Conservation (phyloP, 2,888 invertebrate genomes). For the Cheilosia soror region DNA sequence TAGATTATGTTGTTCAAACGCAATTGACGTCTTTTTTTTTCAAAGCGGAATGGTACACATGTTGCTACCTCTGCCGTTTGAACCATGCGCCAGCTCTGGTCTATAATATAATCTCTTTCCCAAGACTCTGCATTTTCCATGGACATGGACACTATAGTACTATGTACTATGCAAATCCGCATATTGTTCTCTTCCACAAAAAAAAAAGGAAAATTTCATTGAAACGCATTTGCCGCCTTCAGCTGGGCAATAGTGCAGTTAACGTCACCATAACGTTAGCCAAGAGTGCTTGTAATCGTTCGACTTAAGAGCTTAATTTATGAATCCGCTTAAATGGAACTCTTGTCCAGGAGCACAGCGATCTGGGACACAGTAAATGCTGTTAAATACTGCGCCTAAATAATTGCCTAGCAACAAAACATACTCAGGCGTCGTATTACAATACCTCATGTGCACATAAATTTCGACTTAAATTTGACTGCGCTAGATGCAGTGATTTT, state of each 20-base stretch:
- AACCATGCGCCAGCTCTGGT: not conserved
- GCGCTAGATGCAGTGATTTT: conserved; percentile 43
- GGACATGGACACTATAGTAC: not conserved
- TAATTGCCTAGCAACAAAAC: conserved; percentile 46
- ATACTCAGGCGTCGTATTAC: conserved; percentile 21
- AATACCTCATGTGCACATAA: conserved; percentile 38
- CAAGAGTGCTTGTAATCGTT: conserved; percentile 49
- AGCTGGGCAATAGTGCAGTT: conserved; percentile 33
- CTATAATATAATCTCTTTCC: conserved; percentile 6
- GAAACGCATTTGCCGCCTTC: conserved; percentile 56
- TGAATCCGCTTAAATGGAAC: conserved; percentile 56
- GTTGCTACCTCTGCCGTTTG: conserved; percentile 10
- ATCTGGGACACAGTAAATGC: conserved; percentile 26
- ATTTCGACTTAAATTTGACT: conserved; percentile 41
- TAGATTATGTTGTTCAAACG: conserved; percentile 35
- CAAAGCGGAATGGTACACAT: not conserved
- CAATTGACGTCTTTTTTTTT: conserved; percentile 29
- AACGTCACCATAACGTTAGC: conserved; percentile 51
- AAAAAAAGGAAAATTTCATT: not conserved
- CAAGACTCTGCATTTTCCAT: not conserved
- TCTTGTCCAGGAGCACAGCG: conserved; percentile 34
- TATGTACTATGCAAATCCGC: conserved; percentile 28
- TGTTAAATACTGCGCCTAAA: conserved; percentile 62
- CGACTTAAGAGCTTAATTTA: conserved; percentile 65
- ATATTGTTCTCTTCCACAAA: conserved; percentile 29